Conservation (phyloP, 2,888 invertebrate species). For the Arctia plantaginis region DNA sequence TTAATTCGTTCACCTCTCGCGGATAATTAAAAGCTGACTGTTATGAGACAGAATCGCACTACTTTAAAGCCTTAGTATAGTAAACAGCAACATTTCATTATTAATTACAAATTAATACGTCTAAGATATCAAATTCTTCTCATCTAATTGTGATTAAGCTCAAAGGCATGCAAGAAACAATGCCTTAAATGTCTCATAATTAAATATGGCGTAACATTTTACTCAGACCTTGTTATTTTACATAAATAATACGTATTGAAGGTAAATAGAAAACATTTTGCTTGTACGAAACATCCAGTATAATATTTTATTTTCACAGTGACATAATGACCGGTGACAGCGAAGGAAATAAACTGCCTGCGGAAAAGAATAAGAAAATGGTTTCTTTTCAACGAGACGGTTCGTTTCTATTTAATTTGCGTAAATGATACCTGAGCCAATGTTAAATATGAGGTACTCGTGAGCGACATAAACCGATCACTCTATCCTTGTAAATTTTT, state of each 20-base stretch:
- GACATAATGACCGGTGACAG: conserved; percentile 77
- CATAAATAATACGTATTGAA: conserved; percentile 39
- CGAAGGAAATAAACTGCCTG: conserved; percentile 70
- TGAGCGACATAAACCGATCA: conserved; percentile 31
- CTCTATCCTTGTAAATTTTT: conserved; percentile 15
- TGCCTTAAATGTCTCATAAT: neutral
- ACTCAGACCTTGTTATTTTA: conserved; percentile 19
- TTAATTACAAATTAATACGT: neutral
- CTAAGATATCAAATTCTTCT: neutral
- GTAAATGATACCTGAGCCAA: conserved; percentile 62
- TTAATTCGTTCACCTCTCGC: neutral
- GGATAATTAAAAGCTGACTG: neutral
- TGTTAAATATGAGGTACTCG: conserved; percentile 53
- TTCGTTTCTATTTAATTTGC: conserved; percentile 71
- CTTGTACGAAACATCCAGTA: conserved; percentile 46
- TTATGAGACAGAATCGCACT: neutral
- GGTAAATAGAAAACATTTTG: conserved; percentile 43
- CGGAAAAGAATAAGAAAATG: conserved; percentile 70
- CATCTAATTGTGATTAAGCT: neutral
- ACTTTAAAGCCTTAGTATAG: neutral
- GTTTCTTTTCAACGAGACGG: conserved; percentile 64
- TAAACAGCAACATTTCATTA: neutral
- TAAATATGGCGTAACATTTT: conserved; percentile 1
- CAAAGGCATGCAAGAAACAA: neutral
- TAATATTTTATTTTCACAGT: conserved; percentile 64